These are phyloP conservation scores for Ophion ventricosus DNA, from an alignment of 2,888 invertebrate genomes.

Conservation along the genomic window DNA sequence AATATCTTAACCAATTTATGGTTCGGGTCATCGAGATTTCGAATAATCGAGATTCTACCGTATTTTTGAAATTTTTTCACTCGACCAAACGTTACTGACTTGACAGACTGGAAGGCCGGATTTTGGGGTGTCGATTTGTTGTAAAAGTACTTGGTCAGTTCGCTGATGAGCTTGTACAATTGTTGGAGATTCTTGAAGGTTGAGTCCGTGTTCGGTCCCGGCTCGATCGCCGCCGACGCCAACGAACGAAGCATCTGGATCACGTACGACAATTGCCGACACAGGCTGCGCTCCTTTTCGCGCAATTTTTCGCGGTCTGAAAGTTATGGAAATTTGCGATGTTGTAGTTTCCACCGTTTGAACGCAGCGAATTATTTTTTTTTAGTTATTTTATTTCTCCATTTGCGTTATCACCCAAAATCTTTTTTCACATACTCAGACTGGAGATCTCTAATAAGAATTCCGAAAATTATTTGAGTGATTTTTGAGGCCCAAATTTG, in stretches of 20 bases:
- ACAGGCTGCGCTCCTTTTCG: slow-evolving; percentile 85
- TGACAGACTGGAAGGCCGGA: slow-evolving; percentile 84
- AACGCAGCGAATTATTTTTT: no score
- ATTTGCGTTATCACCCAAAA: no score
- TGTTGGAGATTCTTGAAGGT: slow-evolving; percentile 85
- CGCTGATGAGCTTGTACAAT: slow-evolving; percentile 85
- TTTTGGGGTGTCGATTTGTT: slow-evolving; percentile 83
- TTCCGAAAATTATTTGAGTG: no score
- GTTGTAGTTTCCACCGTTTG: no score
- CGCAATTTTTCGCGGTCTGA: slow-evolving; percentile 83
- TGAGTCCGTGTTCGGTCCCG: slow-evolving; percentile 85
- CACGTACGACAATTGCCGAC: slow-evolving; percentile 85
- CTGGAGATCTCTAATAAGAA: no score
- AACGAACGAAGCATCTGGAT: slow-evolving; percentile 84
- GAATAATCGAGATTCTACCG: background rate
- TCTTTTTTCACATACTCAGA: no score
- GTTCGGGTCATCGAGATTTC: no score
- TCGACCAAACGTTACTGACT: slow-evolving; percentile 76
- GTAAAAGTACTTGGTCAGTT: slow-evolving; percentile 86
- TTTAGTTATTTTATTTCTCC: no score
- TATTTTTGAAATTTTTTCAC: slow-evolving; percentile 65
- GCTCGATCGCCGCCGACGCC: slow-evolving; percentile 84
- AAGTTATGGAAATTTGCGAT: background rate
- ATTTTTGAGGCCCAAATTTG: no score
- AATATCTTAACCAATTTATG: no score